phyloP scores from a whole-genome alignment of 2,113 vertebrate species.

The Sander lucioperca region DNA sequence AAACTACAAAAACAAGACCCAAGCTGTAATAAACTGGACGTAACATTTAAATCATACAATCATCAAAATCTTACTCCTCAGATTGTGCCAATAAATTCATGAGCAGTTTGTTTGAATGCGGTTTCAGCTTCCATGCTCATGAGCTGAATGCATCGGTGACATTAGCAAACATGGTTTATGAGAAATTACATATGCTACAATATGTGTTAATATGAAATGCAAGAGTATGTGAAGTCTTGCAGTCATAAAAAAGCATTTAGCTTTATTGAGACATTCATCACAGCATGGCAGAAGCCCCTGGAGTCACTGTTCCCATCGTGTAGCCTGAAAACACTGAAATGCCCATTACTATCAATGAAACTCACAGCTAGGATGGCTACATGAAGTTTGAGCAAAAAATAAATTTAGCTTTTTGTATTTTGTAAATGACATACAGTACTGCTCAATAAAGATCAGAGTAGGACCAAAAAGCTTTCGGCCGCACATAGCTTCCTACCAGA shows the following conservation, averaged over 20 bases:
- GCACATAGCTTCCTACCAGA: not conserved
- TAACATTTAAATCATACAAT: not conserved
- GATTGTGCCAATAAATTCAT: slow-evolving; percentile 37
- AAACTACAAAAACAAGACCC: not conserved
- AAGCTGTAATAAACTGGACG: not conserved
- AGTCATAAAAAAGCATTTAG: slow-evolving; percentile 64
- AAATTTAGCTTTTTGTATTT: not conserved
- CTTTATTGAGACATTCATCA: slow-evolving; percentile 60
- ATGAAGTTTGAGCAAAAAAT: slow-evolving; percentile 3
- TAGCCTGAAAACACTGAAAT: not conserved
- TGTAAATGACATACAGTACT: not conserved
- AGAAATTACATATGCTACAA: slow-evolving; percentile 26
- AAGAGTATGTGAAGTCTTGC: slow-evolving; percentile 27
- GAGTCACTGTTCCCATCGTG: slow-evolving; percentile 34
- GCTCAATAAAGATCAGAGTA: slow-evolving; percentile 5
- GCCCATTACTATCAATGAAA: slow-evolving; percentile 31
- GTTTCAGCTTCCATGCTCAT: slow-evolving; percentile 40
- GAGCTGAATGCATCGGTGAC: not conserved
- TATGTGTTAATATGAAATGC: slow-evolving; percentile 44
- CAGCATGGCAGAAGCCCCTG: slow-evolving; percentile 46
- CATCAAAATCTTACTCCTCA: not conserved
- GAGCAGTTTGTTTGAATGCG: slow-evolving; percentile 35
- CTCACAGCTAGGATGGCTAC: slow-evolving; percentile 1
- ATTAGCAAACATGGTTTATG: slow-evolving; percentile 45
- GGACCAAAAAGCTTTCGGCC: not conserved